phyloP scores from a whole-genome alignment of 2,797 vertebrate genomes.

The Coilia nasus region DNA sequence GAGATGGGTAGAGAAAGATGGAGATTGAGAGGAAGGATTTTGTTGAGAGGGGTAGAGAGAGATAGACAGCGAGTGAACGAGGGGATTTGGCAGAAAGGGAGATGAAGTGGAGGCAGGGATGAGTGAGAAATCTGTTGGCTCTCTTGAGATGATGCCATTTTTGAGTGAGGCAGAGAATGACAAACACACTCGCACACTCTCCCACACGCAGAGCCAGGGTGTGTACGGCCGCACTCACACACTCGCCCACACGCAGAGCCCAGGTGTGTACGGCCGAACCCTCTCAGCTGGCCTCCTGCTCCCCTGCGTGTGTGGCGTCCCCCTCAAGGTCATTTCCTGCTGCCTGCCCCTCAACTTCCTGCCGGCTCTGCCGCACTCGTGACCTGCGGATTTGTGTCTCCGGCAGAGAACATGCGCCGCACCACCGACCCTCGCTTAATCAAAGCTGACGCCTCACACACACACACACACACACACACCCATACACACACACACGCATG shows the following conservation, averaged over 20 bases:
- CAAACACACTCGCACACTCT: not conserved
- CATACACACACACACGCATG: not conserved
- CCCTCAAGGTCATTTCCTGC: conserved; percentile 37
- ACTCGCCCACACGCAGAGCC: not conserved
- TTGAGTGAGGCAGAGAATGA: not conserved
- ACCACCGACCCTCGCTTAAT: conserved; percentile 29
- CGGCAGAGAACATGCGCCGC: not conserved
- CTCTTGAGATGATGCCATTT: not conserved
- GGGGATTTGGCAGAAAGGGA: not conserved
- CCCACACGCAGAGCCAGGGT: not conserved
- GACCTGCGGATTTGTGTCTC: conserved; percentile 29
- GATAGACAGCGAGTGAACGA: not conserved
- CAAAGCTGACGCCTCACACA: not conserved
- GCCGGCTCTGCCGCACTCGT: not conserved
- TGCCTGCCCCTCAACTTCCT: conserved; percentile 7
- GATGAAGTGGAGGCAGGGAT: not conserved
- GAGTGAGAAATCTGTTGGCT: not conserved
- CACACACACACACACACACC: no score
- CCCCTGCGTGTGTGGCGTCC: conserved; percentile 6
- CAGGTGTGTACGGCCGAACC: not conserved
- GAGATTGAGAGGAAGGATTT: not conserved
- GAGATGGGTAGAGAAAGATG: not conserved
- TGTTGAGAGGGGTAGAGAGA: not conserved
- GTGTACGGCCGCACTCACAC: not conserved
- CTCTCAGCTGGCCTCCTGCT: not conserved